Conservation (phyloP, 1,140 invertebrate genomes). For the Chelonus insularis region DNA sequence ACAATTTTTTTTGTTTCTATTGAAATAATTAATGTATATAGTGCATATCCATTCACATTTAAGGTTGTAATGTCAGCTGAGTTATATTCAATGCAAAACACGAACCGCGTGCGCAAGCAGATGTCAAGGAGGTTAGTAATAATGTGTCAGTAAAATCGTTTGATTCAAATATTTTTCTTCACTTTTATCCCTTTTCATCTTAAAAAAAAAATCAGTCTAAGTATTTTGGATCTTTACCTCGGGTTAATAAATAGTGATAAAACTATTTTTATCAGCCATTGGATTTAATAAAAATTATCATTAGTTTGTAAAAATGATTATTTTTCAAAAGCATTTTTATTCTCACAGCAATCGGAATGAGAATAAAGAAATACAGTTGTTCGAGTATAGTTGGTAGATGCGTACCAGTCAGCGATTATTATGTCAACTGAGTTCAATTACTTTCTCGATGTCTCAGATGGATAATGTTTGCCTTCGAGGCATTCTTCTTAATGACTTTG, state of each 20-base stretch:
- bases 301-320: not conserved
- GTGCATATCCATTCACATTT: constrained; percentile 34
- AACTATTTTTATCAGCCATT: no score
- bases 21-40: constrained; percentile 20
- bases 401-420: constrained; percentile 36
- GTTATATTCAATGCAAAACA: constrained; percentile 44
- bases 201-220: no score
- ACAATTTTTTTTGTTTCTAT: not conserved
- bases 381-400: constrained; percentile 6
- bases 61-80: constrained; percentile 31
- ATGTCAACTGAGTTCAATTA: constrained; percentile 45
- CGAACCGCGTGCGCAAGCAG: constrained; percentile 32
- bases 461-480: constrained; percentile 8
- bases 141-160: constrained; percentile 18
- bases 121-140: constrained; percentile 42
- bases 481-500: not conserved
- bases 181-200: not conserved
- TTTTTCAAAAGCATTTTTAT: not conserved
- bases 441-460: constrained; percentile 31
- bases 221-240: no score
- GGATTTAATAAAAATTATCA: not conserved
- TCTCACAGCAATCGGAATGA: not conserved
- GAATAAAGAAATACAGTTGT: not conserved
- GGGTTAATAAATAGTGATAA: no score
- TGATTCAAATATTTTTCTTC: constrained; percentile 4